Base-by-base conservation (phyloP, 2,113 vertebrate genomes). In the Manacus vitellinus region DNA sequence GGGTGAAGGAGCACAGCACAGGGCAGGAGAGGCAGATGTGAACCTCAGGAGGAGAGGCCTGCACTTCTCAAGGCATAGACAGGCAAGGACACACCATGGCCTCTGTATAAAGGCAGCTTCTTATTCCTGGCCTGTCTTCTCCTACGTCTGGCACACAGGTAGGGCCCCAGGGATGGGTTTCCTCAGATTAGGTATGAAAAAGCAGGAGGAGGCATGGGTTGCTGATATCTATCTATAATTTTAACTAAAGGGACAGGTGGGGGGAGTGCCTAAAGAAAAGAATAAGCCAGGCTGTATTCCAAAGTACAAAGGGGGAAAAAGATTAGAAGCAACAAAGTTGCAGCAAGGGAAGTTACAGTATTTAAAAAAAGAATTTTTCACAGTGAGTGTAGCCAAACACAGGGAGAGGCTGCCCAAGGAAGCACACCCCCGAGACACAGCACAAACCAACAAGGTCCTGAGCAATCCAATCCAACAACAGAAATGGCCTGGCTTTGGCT, bases 181-280 rank as follows among this genome's bases (percentile, higher is more conserved):
- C 54, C 44, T 52, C 21, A 37, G 19, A 73, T 13, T 8, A 68
- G 4, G 33, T 4, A 65, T 6, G 14, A 62, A 65, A 65, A 76
- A 61, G 4, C 7, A 44, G 22, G 4, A 21, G 17, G n/a, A 81
- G 25, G 11, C 1, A 2, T 6, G 6, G 4, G 11, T 21, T 74
- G 39, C 31, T 54, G 2, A 18, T 6, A 8, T 3, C 5, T 11
- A 25, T 19, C 22, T 61, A 51, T 6, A 80, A 12, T 10, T 54
- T 37, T 33, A 52, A 76, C 9, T 11, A 25, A 37, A 61, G 6
- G 16, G 46, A 68, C 23, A 43, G 13, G 2, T 9, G 2, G 10
- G 1, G 5, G 1, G 1, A 27, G 3, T 6, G 8, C 5, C 14
- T 37, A 33, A 14, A 85, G 28, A 31, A 62, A 41, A 58, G 8